Conservation (phyloP, 2,797 vertebrate genomes). For the Onychomys arenicola region DNA sequence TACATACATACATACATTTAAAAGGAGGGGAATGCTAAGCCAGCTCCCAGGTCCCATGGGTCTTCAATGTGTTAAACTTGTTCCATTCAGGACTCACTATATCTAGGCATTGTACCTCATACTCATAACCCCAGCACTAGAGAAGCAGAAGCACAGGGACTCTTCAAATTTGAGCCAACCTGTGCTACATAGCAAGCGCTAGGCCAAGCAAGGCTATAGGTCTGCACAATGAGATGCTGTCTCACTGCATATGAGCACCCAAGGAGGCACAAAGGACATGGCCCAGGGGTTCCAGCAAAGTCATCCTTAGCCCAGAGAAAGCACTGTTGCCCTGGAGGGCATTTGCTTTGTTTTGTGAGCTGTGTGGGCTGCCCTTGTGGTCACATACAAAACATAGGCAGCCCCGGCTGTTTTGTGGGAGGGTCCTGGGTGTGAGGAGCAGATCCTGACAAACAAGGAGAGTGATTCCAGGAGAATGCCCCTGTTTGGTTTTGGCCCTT, state of each 20-base stretch:
- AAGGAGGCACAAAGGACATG: background rate
- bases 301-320: fast-evolving
- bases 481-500: background rate
- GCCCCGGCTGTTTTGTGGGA: fast-evolving
- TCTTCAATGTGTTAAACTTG: background rate
- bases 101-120: no score
- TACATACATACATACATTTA: background rate
- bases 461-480: fast-evolving
- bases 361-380: fast-evolving
- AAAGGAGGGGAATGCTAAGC: background rate
- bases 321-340: fast-evolving
- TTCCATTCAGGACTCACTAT: background rate
- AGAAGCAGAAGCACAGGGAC: background rate
- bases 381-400: background rate
- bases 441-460: background rate
- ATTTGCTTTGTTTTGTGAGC: background rate
- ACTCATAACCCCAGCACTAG: background rate
- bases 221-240: background rate
- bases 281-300: background rate
- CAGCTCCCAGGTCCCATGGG: background rate
- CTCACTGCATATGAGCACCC: no score
- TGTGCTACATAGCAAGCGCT: background rate
- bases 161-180: background rate
- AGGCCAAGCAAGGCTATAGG: background rate
- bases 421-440: fast-evolving